Evolutionary conservation across 2,888 invertebrate genomes (phyloP), one percentile per base, ranked within the genome.

Genomic region (Labia minor): DNA sequence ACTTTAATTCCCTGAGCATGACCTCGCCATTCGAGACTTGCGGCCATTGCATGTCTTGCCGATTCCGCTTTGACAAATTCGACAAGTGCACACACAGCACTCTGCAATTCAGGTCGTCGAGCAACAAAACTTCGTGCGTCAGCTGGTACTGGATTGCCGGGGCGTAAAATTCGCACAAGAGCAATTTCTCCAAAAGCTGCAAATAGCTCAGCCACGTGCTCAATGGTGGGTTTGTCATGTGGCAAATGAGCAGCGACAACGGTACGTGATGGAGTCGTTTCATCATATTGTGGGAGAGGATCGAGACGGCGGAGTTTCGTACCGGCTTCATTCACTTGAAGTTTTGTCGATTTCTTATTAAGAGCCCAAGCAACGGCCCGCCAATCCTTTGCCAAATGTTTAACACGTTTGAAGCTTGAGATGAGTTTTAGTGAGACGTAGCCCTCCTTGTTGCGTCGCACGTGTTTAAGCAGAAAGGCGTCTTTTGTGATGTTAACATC

Each of bases 401-500:
- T 95, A 62, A 97, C 94, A 70, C 94, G 86, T 76, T 95, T 94
- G 77, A 97, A 95, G 74, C 95, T 95, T 14, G 95, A 93, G 71
- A 97, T 92, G 67, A 97, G 81, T 77, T 96, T 97, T 66, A 97
- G 81, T 66, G 93, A 95, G 16, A 97, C 95, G 78, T 89, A 96
- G 19, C 96, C 96, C 78, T 95, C 95, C 78, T 95, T 95, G 78
- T 96, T 95, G 66, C 95, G 84, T 67, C 92, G 86, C 19, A 96
- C 95, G 76, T 96, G 96, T 77, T 97, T 97, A 70, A 96, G 79
- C 63, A 97, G 81, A 78, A 97, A 97, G 14, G 95, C 94, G 76
- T 97, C 96, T 77, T 95, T 95, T 1, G 93, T 86, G 72, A 97
- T 92, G 77, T 94, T 95, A 65, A 91, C 92, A 75, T 97, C 94